Base-by-base conservation (phyloP, 2,888 invertebrate genomes). In the Pyralis farinalis region DNA sequence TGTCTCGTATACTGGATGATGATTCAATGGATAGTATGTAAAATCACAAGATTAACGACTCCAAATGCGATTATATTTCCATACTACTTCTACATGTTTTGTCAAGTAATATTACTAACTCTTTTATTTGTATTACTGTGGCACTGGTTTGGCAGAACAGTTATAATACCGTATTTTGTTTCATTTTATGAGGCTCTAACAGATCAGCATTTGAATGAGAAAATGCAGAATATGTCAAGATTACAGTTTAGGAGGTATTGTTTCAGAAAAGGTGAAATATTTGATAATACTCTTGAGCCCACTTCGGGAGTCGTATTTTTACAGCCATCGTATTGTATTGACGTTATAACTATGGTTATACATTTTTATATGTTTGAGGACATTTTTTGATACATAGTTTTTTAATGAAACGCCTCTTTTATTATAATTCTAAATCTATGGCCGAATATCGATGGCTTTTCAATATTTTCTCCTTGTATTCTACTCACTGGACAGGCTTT, bases 241-340 rank as follows among this genome's bases (percentile, higher is more conserved):
- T 35, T 76, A 1, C 58, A 71, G 0, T 81, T 84, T 37, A 68
- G 81, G 47, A 72, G 69, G 46, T 86, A 81, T 42, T 86, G 86
- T 52, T 86, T 85, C 39, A 74, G 68, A 41, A 86, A 83, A 70
- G 72, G 80, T 29, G 86, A 85, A 49, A 73, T 85, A 55, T 82
- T 85, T 47, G 74, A 80, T 28, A 64, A 53, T 3, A 47, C 66
- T 0, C 12, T 64, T 12, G 66, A 44, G 34, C 49, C 46, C 1
- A 31, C 51, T 36, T 22, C 30, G 31, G 44, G 22, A 11, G 21
- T 12, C 3, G 12, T 8, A 7, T 20, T 25, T 1, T 2, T 25
- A 8, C 30, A 42, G 1, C 11, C 38, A 1, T 30, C 28, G 16
- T 31, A 37, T 9, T 11, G 32, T 7, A 20, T 10, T 7, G 12